Conservation (phyloP, 2,797 vertebrate species). For the Dryobates pubescens region DNA sequence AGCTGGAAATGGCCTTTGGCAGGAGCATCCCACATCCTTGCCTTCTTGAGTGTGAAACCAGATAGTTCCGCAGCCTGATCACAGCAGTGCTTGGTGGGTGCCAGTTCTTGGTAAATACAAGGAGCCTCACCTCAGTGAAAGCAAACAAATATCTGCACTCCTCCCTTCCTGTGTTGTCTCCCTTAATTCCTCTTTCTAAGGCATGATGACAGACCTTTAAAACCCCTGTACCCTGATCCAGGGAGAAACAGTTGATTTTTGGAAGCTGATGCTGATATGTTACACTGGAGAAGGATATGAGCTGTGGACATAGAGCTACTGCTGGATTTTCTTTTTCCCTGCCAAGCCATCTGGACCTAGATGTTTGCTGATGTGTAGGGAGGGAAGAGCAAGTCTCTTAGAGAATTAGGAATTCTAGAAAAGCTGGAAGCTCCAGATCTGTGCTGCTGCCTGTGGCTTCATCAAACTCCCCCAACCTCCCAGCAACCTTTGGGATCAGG, state of each 20-base stretch:
- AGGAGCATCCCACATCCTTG: not conserved
- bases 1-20: not conserved
- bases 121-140: not conserved
- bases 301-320: rapidly evolving
- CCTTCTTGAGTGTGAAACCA: not conserved
- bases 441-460: rapidly evolving
- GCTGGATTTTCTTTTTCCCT: not conserved
- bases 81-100: not conserved
- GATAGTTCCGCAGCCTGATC: not conserved
- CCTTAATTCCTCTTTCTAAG: not conserved
- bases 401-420: not conserved
- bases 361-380: not conserved
- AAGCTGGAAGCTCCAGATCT: not conserved
- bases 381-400: not conserved
- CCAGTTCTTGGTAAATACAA: not conserved
- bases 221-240: rapidly evolving
- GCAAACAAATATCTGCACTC: not conserved
- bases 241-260: not conserved
- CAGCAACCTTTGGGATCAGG: not conserved
- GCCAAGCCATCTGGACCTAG: not conserved
- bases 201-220: not conserved
- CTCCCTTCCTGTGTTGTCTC: not conserved
- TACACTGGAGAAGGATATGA: rapidly evolving
- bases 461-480: not conserved
- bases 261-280: not conserved